Conservation (phyloP, 2,888 invertebrate genomes). For the Lypha dubia region DNA sequence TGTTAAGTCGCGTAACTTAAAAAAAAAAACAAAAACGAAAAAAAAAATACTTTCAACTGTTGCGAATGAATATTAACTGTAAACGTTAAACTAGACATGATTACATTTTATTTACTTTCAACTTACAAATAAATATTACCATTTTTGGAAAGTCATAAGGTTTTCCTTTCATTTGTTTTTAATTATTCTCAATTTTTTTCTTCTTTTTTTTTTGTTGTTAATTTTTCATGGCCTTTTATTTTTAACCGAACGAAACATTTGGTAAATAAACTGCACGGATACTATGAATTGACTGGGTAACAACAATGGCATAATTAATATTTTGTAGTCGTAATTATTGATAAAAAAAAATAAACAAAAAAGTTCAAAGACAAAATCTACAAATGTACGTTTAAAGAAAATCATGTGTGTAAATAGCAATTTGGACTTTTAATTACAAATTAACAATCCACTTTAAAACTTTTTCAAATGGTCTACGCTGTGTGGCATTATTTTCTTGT, state of each 20-base stretch:
- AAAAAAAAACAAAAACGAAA: background rate
- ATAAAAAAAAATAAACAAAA: background rate
- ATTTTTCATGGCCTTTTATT: slow-evolving; percentile 39
- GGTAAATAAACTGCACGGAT: slow-evolving; percentile 41
- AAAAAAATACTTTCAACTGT: slow-evolving; percentile 13
- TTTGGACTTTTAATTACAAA: slow-evolving; percentile 8
- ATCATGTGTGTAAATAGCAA: slow-evolving; percentile 15
- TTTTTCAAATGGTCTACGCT: background rate
- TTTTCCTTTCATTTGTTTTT: slow-evolving; percentile 70
- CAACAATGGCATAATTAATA: slow-evolving; percentile 66
- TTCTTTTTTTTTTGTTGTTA: too few species aligned
- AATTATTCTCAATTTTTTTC: slow-evolving; percentile 65
- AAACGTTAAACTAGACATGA: slow-evolving; percentile 52
- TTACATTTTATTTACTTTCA: slow-evolving; percentile 59
- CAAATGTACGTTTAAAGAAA: background rate
- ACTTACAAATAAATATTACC: slow-evolving; percentile 36
- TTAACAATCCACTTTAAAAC: background rate
- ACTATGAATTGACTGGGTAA: slow-evolving; percentile 49
- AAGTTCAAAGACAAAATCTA: slow-evolving; percentile 11
- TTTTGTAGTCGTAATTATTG: slow-evolving; percentile 41
- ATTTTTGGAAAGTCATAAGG: slow-evolving; percentile 69
- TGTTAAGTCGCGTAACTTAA: background rate
- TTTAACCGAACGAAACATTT: background rate
- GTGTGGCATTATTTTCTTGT: background rate
- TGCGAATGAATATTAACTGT: slow-evolving; percentile 40